Evolutionary conservation across 2,888 invertebrate species (phyloP).

Genomic region (Trichogramma evanescens): DNA sequence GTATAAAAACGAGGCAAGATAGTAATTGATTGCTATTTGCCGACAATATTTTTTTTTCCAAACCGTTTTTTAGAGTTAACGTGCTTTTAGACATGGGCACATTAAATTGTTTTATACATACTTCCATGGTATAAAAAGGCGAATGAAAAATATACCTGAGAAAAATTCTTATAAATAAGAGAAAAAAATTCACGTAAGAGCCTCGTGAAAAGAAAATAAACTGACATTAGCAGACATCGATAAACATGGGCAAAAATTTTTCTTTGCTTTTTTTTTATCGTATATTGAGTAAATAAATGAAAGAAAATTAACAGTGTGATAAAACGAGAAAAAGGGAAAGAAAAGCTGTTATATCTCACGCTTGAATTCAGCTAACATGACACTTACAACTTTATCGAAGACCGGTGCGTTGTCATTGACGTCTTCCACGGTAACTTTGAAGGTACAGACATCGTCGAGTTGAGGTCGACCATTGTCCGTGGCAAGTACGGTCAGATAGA

Average conservation of each 20-base stretch:
- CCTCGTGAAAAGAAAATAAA: too few species aligned
- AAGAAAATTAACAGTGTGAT: neutral
- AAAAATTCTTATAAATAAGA: too few species aligned
- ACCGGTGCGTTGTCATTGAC: constrained; percentile 85
- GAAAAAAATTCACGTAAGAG: too few species aligned
- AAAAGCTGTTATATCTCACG: neutral
- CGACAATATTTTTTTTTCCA: too few species aligned
- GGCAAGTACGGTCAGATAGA: constrained; percentile 81
- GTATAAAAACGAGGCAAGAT: too few species aligned
- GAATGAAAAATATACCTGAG: too few species aligned
- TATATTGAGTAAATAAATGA: neutral
- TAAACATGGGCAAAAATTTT: constrained; percentile 2
- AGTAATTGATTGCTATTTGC: too few species aligned
- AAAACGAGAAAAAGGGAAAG: neutral
- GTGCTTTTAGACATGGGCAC: too few species aligned
- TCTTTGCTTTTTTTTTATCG: neutral
- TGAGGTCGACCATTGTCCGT: constrained; percentile 88
- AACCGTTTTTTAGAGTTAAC: too few species aligned
- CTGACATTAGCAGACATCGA: too few species aligned
- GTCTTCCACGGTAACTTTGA: constrained; percentile 83
- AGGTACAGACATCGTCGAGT: constrained; percentile 87
- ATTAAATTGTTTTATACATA: too few species aligned
- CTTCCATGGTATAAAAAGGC: too few species aligned
- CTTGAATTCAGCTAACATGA: neutral
- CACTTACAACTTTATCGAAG: constrained; percentile 72